Conservation (phyloP, 2,113 vertebrate species). For the Pygoscelis adeliae region DNA sequence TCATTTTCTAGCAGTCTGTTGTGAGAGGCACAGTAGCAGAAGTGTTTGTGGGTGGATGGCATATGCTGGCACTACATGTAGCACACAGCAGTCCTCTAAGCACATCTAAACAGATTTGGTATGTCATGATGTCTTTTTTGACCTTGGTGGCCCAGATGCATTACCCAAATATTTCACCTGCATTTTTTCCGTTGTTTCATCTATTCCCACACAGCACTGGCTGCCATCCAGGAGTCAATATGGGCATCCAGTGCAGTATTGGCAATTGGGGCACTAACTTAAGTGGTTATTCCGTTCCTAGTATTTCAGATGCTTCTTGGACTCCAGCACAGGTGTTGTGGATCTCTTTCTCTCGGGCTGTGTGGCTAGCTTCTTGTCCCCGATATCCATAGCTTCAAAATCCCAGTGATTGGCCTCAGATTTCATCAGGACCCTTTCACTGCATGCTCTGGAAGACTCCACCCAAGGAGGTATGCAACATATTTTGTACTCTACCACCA, state of each 20-base stretch:
- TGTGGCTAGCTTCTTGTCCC: not conserved
- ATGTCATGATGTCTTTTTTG: not conserved
- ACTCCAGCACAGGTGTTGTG: not conserved
- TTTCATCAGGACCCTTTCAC: not conserved
- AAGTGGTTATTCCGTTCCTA: not conserved
- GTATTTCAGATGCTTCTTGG: not conserved
- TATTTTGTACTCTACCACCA: not conserved
- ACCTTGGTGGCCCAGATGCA: not conserved
- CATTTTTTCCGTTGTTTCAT: not conserved
- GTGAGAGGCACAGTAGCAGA: not conserved
- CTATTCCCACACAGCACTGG: not conserved
- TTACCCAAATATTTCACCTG: constrained; percentile 23
- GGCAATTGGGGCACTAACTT: not conserved
- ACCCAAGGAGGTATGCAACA: not conserved
- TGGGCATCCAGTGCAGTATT: not conserved
- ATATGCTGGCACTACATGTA: not conserved
- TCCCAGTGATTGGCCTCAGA: not conserved
- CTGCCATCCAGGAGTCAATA: not conserved
- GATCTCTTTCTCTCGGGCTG: not conserved
- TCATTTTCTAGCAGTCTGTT: not conserved
- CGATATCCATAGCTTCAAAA: not conserved
- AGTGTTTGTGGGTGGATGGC: constrained; percentile 20
- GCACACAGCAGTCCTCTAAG: not conserved
- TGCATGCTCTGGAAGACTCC: not conserved
- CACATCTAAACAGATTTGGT: not conserved